Evolutionary conservation across 2,113 vertebrate genomes (phyloP).

Genomic region (Tupaia chinensis): DNA sequence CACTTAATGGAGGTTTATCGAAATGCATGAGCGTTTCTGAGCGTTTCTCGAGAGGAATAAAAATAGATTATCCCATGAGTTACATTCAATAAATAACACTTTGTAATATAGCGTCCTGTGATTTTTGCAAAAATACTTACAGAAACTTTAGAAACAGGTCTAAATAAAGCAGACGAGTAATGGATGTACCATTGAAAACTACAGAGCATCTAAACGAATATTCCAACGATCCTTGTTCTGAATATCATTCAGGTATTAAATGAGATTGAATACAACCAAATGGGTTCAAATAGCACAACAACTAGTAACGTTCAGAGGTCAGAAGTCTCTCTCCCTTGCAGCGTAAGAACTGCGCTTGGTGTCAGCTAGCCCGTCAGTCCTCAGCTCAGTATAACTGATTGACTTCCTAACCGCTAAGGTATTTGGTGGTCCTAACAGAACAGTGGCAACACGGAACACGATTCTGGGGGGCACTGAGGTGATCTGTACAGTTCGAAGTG

Average conservation of each 20-base stretch:
- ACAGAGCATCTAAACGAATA: conserved; percentile 38
- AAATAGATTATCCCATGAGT: conserved; percentile 62
- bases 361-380: neutral
- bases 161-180: conserved; percentile 49
- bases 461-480: neutral
- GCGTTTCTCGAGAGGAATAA: conserved; percentile 60
- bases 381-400: neutral
- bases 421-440: conserved; percentile 31
- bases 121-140: conserved; percentile 70
- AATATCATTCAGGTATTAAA: conserved; percentile 31
- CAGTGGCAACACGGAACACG: neutral
- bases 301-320: conserved; percentile 7
- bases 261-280: conserved; percentile 30
- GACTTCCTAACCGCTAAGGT: conserved; percentile 20
- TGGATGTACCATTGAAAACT: conserved; percentile 55
- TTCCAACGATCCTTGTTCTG: conserved; percentile 40
- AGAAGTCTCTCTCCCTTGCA: conserved; percentile 1
- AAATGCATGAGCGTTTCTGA: conserved; percentile 23
- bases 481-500: neutral
- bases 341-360: conserved; percentile 18
- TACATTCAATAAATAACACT: conserved; percentile 71
- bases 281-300: neutral
- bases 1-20: conserved; percentile 46
- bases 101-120: conserved; percentile 46
- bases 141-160: conserved; percentile 68